Base-by-base conservation (phyloP, 2,888 invertebrate genomes). In the Cheilosia vernalis region DNA sequence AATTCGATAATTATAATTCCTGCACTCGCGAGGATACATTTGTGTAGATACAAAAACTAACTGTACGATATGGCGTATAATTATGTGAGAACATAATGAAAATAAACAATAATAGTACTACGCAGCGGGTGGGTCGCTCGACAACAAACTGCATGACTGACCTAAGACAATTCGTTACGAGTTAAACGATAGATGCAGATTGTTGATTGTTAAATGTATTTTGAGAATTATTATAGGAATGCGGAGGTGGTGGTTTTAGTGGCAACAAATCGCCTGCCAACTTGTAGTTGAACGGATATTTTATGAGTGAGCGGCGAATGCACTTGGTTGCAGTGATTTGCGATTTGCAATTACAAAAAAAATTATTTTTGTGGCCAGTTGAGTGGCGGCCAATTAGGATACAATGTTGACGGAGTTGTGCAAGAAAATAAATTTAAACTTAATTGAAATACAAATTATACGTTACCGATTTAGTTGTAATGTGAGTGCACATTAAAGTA, bases 141-240 rank as follows among this genome's bases (percentile, higher is more conserved):
- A 21, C 27, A 37, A 66, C 47, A 37, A 40, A 17, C 47, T 24
- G 60, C 79, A 56, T 80, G 70, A 70, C 84, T 84, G 84, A 84
- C 84, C 84, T 84, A 84, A 84, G 84, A 84, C 84, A 84, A 84
- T 66, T 70, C 37, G 64, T 74, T 84, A 60, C 53, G 74, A 80
- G 64, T 84, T 84, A 83, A 83, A 66, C 79, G 79, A 78, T 67
- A 55, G 64, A 63, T 24, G 49, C 27, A 37, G 53, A 15, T 49
- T 49, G 55, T 17, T 49, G 63, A 63, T 47, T 60, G 42, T 61
- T 55, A 30, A 58, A 30, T 30, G 7, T 30, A 47, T 44, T 58
- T 47, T 49, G 17, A 55, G 66, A 67, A 55, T 60, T 24, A 15
- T 10, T 40, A 37, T 27, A 19, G 49, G 61, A 61, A 53, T 47